phyloP scores from a whole-genome alignment of 2,888 invertebrate species.

The Acronicta leporina region DNA sequence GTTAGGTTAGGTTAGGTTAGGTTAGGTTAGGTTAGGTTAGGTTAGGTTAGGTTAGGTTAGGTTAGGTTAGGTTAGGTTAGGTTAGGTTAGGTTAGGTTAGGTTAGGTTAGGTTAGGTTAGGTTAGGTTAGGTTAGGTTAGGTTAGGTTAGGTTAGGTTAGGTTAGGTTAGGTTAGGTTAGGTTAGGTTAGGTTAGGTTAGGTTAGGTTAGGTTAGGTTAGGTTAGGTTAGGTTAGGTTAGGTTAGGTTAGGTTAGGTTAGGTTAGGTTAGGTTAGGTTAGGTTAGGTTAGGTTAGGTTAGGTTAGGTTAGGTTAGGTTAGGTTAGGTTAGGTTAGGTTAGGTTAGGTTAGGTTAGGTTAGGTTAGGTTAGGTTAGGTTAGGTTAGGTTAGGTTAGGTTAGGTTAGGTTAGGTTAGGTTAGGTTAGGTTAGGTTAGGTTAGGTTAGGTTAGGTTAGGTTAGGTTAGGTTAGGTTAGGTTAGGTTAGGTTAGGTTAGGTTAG shows the following conservation, averaged over 20 bases:
- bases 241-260: constrained; percentile 1
- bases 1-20: constrained; percentile 18
- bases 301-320: constrained; percentile 1
- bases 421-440: constrained; percentile 1
- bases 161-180: constrained; percentile 22
- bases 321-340: constrained; percentile 1
- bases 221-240: constrained; percentile 19
- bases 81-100: constrained; percentile 19
- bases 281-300: constrained; percentile 1
- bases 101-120: constrained; percentile 19
- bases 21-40: constrained; percentile 19
- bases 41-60: constrained; percentile 19
- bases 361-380: constrained; percentile 1
- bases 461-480: background rate
- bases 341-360: constrained; percentile 1
- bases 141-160: constrained; percentile 19
- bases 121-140: constrained; percentile 19
- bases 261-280: constrained; percentile 1
- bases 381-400: constrained; percentile 1
- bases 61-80: constrained; percentile 19
- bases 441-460: constrained; percentile 1
- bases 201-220: constrained; percentile 20
- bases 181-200: constrained; percentile 23
- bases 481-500: constrained; percentile 1
- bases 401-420: constrained; percentile 1